phyloP scores from a whole-genome alignment of 2,888 invertebrate genomes.

The Noctua janthe region DNA sequence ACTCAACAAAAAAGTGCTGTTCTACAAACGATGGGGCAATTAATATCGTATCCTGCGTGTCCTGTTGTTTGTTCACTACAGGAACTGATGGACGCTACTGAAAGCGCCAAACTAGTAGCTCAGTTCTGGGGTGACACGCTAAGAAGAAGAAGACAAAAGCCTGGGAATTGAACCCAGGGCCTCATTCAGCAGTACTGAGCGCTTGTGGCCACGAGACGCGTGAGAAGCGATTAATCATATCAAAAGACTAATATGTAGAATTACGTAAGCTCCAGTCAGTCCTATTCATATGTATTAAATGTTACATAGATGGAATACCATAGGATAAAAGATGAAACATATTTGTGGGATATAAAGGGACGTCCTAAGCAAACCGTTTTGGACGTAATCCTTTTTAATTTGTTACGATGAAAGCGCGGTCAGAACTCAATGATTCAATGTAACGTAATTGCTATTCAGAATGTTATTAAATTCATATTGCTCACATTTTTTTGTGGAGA shows the following conservation, averaged over 20 bases:
- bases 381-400: constrained; percentile 42
- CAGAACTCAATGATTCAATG: constrained; percentile 20
- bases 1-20: neutral
- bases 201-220: neutral
- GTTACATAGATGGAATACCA: neutral
- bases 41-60: too few species aligned
- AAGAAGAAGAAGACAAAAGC: too few species aligned
- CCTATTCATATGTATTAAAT: neutral
- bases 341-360: neutral
- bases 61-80: too few species aligned
- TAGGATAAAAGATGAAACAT: constrained; percentile 5
- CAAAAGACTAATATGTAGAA: neutral
- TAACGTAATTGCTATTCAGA: neutral
- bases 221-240: neutral
- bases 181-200: neutral
- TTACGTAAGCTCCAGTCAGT: neutral
- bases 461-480: constrained; percentile 35
- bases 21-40: too few species aligned
- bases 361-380: constrained; percentile 19
- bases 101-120: too few species aligned
- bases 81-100: too few species aligned
- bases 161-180: neutral
- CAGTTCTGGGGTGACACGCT: too few species aligned
- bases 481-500: neutral
- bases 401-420: constrained; percentile 32